Base-by-base conservation (phyloP, 1,140 invertebrate species). In the Colletes gigas region DNA sequence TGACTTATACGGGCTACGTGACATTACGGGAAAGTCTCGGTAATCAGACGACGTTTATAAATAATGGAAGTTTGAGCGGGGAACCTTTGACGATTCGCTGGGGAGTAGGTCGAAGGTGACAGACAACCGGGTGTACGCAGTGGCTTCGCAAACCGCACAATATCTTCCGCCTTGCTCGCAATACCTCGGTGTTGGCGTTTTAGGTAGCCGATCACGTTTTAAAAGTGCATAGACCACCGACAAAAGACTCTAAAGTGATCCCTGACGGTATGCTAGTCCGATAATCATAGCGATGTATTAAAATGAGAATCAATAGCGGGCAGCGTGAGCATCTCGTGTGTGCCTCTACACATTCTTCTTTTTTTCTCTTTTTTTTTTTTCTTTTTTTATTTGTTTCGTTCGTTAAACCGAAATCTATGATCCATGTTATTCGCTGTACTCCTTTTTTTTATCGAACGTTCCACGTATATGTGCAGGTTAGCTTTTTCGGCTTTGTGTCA, bases 61-160 rank as follows among this genome's bases (percentile, higher is more conserved):
- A 71, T 84, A 79, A 84, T 84, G 85, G 83, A 87, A 74, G 54
- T 82, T 87, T 87, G 82, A 84, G 83, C 81, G 77, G 69, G 50
- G 79, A 79, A 78, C 76, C 71, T 78, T 82, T 80, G 86, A 72
- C 69, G 70, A 86, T 85, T 86, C 67, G 82, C 76, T 89, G 86
- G 88, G 91, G 90, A 91, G 90, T 91, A 90, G 91, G 88, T 91
- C 88, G 88, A 88, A 90, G 90, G 89, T 92, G 92, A 92, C 92
- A 92, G 91, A 88, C 89, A 86, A 90, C 89, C 88, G 90, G 90
- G 88, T 89, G 82, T 87, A 89, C 80, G 86, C 86, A 83, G 84
- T 88, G 84, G 78, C 84, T 85, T 88, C 83, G 68, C 78, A 80
- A 83, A 87, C 82, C 82, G 82, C 85, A 84, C 78, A 63, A 80